A percentile compares a stretch with the other conserved stretches of the same genome.
Conservation (phyloP, 1,140 invertebrate genomes). For the Lasioglossum albipes region DNA sequence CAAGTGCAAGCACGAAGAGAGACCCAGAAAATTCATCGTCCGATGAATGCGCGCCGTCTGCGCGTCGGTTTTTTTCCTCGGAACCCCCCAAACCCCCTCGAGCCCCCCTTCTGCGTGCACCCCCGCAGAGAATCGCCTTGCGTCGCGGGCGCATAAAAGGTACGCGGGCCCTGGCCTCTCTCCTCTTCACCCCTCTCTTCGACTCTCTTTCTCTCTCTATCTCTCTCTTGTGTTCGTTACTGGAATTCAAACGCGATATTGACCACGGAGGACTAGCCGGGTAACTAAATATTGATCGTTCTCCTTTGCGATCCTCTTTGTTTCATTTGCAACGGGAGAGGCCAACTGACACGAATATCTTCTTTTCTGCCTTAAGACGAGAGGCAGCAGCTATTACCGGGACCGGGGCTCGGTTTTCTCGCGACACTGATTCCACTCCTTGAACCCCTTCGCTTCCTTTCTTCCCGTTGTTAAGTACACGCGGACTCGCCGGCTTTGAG, state of each 20-base stretch:
- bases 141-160: constrained; percentile 10
- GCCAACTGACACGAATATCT: constrained; percentile 52
- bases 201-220: too few relatives aligned
- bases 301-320: constrained; percentile 49
- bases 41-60: constrained; percentile 39
- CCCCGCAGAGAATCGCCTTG: constrained; percentile 22
- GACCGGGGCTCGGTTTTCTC: constrained; percentile 40
- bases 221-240: background rate
- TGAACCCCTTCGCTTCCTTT: constrained; percentile 31
- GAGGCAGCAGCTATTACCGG: constrained; percentile 31
- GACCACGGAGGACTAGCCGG: constrained; percentile 25
- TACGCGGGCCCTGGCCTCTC: background rate
- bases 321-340: constrained; percentile 38
- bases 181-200: too few relatives aligned
- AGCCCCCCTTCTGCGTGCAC: background rate
- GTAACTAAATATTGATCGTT: constrained; percentile 51
- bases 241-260: constrained; percentile 49
- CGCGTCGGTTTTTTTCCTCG: constrained; percentile 2
- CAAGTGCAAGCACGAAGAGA: constrained; percentile 44
- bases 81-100: too few relatives aligned
- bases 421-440: constrained; percentile 46
- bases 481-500: constrained; percentile 24
- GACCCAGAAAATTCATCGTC: constrained; percentile 49
- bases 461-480: constrained; percentile 20
- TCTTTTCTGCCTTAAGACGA: constrained; percentile 44